Evolutionary conservation across 2,888 invertebrate genomes (phyloP).

Genomic region (Drosophila yooni): DNA sequence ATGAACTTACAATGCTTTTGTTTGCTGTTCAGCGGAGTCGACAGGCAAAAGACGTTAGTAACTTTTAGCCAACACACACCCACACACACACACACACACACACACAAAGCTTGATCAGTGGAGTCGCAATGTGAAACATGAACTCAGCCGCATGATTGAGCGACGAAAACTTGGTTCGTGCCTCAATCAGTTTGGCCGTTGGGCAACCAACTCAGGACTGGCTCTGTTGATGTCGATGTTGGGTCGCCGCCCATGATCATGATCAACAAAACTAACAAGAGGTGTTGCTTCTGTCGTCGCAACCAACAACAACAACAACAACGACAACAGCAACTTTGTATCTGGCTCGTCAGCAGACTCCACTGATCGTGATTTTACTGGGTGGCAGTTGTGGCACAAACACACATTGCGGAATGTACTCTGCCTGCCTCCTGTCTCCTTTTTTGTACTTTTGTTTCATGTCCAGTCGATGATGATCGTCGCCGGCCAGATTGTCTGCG

Average conservation of each 20-base stretch:
- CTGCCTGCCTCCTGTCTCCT: neutral
- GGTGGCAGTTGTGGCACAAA: conserved; percentile 53
- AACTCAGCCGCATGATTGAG: conserved; percentile 68
- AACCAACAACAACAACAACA: conserved; percentile 21
- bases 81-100: conserved; percentile 23
- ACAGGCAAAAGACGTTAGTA: conserved; percentile 19
- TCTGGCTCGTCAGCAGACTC: conserved; percentile 55
- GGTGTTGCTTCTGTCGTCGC: conserved; percentile 79
- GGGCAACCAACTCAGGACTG: conserved; percentile 26
- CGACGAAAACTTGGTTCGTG: conserved; percentile 64
- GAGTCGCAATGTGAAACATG: conserved; percentile 70
- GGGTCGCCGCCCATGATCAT: conserved; percentile 60
- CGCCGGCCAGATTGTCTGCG: conserved; percentile 60
- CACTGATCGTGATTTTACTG: conserved; percentile 72
- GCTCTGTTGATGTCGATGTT: conserved; percentile 16
- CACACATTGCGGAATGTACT: neutral
- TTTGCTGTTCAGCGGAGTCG: conserved; percentile 35
- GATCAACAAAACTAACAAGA: conserved; percentile 83
- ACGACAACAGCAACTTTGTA: conserved; percentile 44
- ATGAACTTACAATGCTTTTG: conserved; percentile 81
- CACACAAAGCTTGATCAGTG: conserved; percentile 32
- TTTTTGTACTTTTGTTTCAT: conserved; percentile 43
- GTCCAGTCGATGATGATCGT: conserved; percentile 43
- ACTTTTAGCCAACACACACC: conserved; percentile 15
- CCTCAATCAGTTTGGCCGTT: conserved; percentile 52